Conservation (phyloP, 1,140 invertebrate species). For the Diachasma alloeum region DNA sequence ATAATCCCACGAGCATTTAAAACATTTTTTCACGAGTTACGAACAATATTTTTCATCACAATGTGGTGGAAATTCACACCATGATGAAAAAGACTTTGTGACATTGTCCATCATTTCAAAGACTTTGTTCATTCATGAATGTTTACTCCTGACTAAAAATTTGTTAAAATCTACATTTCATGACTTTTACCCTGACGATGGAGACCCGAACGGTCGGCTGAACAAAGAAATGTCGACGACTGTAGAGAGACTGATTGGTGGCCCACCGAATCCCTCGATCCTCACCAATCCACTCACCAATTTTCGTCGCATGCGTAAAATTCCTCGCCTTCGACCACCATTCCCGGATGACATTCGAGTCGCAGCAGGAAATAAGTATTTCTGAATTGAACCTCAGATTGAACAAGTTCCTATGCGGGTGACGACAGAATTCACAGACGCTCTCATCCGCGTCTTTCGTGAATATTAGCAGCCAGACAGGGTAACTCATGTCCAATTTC, state of each 20-base stretch:
- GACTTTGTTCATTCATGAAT: neutral
- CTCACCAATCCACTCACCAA: slow-evolving; percentile 24
- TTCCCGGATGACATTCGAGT: slow-evolving; percentile 11
- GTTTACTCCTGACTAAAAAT: neutral
- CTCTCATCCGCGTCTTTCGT: neutral
- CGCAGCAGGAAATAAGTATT: slow-evolving; percentile 21
- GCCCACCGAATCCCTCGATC: neutral
- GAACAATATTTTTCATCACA: too few relatives aligned
- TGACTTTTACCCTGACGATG: slow-evolving; percentile 33
- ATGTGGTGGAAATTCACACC: too few relatives aligned
- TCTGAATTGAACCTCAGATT: slow-evolving; percentile 27
- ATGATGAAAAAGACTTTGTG: too few relatives aligned
- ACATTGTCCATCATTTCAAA: too few relatives aligned
- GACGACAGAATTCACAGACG: slow-evolving; percentile 1
- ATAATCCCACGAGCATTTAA: too few relatives aligned
- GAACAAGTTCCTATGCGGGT: slow-evolving; percentile 14
- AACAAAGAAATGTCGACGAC: slow-evolving; percentile 28
- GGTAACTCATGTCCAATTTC: slow-evolving; percentile 32
- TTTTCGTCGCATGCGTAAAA: slow-evolving; percentile 16
- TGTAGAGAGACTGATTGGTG: neutral
- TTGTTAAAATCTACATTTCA: neutral
- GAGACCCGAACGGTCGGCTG: slow-evolving; percentile 24
- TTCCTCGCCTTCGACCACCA: slow-evolving; percentile 29
- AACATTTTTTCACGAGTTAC: too few relatives aligned
- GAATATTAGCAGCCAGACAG: neutral